Percentiles rank a stretch among this genome's conserved stretches.
Evolutionary conservation across 1,140 invertebrate genomes (phyloP).

Genomic region (Druon quercuslanigerum): DNA sequence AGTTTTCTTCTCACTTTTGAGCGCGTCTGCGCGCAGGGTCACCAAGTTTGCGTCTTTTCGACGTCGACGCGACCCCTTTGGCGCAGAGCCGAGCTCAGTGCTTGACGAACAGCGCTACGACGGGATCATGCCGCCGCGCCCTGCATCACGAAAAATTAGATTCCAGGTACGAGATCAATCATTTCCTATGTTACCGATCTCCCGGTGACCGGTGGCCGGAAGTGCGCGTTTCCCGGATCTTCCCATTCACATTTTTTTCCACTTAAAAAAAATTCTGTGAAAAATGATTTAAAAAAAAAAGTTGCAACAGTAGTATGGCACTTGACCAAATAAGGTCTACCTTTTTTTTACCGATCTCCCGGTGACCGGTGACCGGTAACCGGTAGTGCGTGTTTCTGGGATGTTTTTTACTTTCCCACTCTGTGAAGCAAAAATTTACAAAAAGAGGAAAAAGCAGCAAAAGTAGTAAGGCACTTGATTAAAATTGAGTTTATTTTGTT

Average conservation of each 20-base stretch:
- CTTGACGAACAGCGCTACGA: slow-evolving; percentile 72
- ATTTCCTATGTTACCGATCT: slow-evolving; percentile 18
- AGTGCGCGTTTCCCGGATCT: not conserved
- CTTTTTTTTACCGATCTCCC: no score
- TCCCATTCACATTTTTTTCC: not conserved
- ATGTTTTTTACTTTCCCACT: not conserved
- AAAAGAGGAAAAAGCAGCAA: no score
- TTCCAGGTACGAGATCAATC: slow-evolving; percentile 66
- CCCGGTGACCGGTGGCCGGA: not conserved
- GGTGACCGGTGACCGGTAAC: not conserved
- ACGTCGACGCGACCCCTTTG: slow-evolving; percentile 70
- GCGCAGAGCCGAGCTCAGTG: slow-evolving; percentile 67
- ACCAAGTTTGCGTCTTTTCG: slow-evolving; percentile 64
- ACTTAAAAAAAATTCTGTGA: not conserved
- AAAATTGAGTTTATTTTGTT: no score
- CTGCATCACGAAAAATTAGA: slow-evolving; percentile 67
- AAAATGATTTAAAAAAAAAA: no score
- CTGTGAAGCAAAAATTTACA: not conserved
- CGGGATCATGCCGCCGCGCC: slow-evolving; percentile 73
- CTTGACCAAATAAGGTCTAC: no score
- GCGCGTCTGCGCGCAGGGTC: slow-evolving; percentile 53
- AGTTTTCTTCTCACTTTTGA: slow-evolving; percentile 44
- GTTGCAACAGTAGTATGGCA: no score
- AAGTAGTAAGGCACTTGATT: no score
- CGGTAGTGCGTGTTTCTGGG: not conserved